Percentiles rank a stretch among this genome's conserved stretches.
phyloP scores from a whole-genome alignment of 2,797 vertebrate species.

The Cheirogaleus major region DNA sequence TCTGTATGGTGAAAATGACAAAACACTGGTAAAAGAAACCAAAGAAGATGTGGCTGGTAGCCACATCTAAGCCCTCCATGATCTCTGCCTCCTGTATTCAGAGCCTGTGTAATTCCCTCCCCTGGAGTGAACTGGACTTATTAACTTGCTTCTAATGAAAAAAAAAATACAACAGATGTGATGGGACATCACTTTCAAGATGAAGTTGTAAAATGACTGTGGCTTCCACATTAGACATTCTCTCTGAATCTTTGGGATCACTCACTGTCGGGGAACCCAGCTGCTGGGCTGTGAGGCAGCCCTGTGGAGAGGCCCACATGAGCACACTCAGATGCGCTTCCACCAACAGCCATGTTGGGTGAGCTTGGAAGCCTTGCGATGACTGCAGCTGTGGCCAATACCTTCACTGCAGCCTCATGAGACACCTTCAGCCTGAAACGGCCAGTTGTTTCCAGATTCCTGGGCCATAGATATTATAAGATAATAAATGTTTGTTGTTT shows the following conservation, averaged over 20 bases:
- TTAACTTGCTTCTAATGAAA: not conserved
- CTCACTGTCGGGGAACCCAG: not conserved
- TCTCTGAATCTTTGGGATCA: not conserved
- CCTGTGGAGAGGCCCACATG: not conserved
- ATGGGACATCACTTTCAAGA: not conserved
- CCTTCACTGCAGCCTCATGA: not conserved
- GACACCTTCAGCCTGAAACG: not conserved
- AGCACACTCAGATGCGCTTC: not conserved
- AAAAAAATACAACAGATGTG: not conserved
- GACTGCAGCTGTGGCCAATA: not conserved
- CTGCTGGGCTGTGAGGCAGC: not conserved
- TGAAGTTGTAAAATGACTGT: not conserved
- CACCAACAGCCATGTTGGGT: not conserved
- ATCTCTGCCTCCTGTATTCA: not conserved
- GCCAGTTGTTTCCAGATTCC: not conserved
- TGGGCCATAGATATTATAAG: not conserved
- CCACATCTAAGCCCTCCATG: not conserved
- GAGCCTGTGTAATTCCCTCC: not conserved
- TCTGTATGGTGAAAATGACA: not conserved
- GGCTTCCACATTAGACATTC: not conserved
- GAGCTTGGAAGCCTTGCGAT: not conserved
- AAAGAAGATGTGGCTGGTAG: not conserved
- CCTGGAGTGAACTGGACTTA: not conserved
- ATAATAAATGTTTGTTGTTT: not conserved
- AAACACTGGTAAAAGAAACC: constrained; percentile 15